phyloP scores from a whole-genome alignment of 92 coral and sea anemone genomes.

The Heteractis magnifica region DNA sequence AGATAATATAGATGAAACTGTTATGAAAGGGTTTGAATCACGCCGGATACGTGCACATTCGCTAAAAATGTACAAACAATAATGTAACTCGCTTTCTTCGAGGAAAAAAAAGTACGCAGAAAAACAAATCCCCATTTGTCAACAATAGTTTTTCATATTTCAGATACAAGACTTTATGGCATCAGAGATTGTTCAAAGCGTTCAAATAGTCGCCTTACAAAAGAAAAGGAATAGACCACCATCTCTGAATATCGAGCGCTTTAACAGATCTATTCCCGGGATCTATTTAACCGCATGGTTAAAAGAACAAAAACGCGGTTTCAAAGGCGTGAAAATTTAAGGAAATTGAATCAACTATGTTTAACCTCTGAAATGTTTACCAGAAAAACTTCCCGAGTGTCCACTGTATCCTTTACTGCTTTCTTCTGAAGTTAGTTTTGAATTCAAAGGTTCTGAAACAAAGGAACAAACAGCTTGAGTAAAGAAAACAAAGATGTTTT shows the following conservation, averaged over 20 bases:
- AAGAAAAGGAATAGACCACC: neutral
- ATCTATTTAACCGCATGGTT: neutral
- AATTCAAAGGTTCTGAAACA: constrained; percentile 30
- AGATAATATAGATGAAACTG: neutral
- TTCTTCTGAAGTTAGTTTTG: constrained; percentile 8
- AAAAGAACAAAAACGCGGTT: neutral
- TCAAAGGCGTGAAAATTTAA: neutral
- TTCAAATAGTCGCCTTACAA: neutral
- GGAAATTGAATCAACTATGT: neutral
- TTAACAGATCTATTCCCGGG: neutral
- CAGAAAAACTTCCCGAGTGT: constrained; percentile 18
- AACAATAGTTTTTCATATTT: constrained; percentile 1
- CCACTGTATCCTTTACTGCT: constrained; percentile 17
- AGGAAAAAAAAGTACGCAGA: neutral
- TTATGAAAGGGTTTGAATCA: neutral
- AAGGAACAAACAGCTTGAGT: constrained; percentile 6
- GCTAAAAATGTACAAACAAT: too few species aligned
- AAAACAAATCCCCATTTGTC: constrained; percentile 21
- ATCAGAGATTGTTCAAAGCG: neutral
- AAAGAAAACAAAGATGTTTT: constrained; percentile 1
- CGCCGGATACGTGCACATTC: too few species aligned
- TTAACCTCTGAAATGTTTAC: constrained; percentile 4
- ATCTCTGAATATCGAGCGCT: neutral
- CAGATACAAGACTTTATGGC: neutral
- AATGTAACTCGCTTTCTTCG: neutral